A percentile compares a stretch with the other conserved stretches of the same genome.
These are phyloP conservation scores for Synanthedon tipuliformis DNA, from an alignment of 2,888 invertebrate species.

Conservation along the genomic window DNA sequence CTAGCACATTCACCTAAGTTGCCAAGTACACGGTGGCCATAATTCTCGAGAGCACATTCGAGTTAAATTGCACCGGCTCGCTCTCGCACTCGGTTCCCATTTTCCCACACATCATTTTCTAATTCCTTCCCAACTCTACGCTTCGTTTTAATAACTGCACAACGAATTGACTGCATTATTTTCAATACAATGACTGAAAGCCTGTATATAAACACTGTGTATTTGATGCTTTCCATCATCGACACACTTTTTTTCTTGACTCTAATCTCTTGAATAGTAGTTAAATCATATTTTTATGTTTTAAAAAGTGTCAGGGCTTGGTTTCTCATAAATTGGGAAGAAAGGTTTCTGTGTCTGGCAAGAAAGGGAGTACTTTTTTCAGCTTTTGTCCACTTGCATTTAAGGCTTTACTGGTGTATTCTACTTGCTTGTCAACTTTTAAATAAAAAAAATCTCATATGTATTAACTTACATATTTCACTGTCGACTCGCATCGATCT, in stretches of 20 bases:
- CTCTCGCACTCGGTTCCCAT: conserved; percentile 46
- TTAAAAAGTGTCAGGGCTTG: too few species aligned
- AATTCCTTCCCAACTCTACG: conserved; percentile 43
- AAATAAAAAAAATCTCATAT: conserved; percentile 3
- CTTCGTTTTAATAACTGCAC: conserved; percentile 37
- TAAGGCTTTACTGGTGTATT: not conserved
- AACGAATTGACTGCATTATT: conserved; percentile 9
- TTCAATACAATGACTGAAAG: not conserved
- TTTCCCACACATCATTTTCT: conserved; percentile 66
- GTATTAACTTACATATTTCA: conserved; percentile 15
- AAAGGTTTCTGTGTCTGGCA: too few species aligned
- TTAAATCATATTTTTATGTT: not conserved
- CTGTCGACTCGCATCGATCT: conserved; percentile 16
- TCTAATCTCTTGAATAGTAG: not conserved
- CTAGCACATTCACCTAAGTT: conserved; percentile 1
- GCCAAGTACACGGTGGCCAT: conserved; percentile 43
- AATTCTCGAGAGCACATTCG: conserved; percentile 46
- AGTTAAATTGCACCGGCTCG: conserved; percentile 46
- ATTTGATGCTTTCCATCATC: too few species aligned
- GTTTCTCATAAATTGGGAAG: too few species aligned
- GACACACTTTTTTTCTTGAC: too few species aligned
- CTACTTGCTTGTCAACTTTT: conserved; percentile 1
- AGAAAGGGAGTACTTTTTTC: too few species aligned
- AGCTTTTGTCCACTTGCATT: too few species aligned
- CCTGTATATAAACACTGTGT: too few species aligned